Conservation (phyloP, 2,888 invertebrate species). For the Oxycera nigricornis region DNA sequence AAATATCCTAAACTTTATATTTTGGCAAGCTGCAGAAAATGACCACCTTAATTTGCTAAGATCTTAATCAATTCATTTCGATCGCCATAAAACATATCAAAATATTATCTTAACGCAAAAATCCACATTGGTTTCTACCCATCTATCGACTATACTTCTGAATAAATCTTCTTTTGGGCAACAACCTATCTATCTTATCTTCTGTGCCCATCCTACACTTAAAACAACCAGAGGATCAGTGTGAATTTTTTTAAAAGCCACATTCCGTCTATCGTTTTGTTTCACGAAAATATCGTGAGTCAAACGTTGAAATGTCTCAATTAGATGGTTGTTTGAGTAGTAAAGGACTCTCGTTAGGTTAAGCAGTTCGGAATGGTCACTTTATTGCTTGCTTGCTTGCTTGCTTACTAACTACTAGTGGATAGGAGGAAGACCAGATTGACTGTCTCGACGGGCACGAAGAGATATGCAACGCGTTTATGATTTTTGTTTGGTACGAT, state of each 20-base stretch:
- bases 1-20: too few species aligned
- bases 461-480: conserved; percentile 1
- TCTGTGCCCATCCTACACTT: not conserved
- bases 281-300: not conserved
- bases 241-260: conserved; percentile 1
- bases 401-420: too few species aligned
- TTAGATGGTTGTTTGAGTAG: not conserved
- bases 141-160: too few species aligned
- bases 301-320: not conserved
- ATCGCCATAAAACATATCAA: too few species aligned
- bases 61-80: too few species aligned
- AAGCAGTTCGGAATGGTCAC: not conserved
- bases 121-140: not conserved
- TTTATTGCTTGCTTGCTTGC: not conserved
- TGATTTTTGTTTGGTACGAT: not conserved
- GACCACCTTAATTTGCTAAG: too few species aligned
- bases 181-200: too few species aligned
- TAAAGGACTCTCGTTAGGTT: conserved; percentile 2
- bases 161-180: not conserved
- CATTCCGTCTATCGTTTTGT: not conserved
- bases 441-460: not conserved
- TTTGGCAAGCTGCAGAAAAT: too few species aligned
- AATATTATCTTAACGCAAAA: not conserved
- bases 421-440: not conserved
- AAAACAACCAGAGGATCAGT: not conserved